Evolutionary conservation across 1,140 invertebrate species (phyloP).

Genomic region (Drosophila paulistorum): DNA sequence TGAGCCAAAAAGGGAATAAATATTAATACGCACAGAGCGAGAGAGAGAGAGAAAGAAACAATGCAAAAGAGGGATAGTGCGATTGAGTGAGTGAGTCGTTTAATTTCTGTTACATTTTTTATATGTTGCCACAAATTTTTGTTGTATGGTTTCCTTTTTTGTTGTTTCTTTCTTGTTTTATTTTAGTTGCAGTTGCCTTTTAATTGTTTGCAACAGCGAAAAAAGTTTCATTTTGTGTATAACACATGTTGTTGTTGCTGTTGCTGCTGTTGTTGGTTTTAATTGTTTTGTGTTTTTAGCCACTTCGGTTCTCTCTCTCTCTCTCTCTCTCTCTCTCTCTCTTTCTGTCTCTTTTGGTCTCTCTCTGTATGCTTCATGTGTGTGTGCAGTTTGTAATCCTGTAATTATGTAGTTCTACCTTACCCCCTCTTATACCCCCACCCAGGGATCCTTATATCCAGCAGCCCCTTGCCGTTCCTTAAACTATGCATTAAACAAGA

Average conservation of each 20-base stretch:
- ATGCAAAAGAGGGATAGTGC: not conserved
- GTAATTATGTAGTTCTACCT: constrained; percentile 73
- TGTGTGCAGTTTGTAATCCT: constrained; percentile 76
- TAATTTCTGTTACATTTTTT: constrained; percentile 60
- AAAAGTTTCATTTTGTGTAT: constrained; percentile 77
- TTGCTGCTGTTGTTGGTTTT: constrained; percentile 73
- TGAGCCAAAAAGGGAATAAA: constrained; percentile 52
- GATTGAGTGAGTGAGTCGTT: constrained; percentile 46
- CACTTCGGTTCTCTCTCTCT: constrained; percentile 72
- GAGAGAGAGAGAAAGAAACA: not conserved
- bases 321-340: constrained; percentile 11
- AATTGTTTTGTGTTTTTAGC: constrained; percentile 81
- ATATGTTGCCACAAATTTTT: constrained; percentile 26
- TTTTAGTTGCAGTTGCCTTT: constrained; percentile 62
- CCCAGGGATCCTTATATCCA: not conserved
- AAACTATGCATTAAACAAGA: constrained; percentile 62
- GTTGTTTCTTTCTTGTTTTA: constrained; percentile 61
- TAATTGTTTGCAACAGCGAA: constrained; percentile 68
- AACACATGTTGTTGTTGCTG: constrained; percentile 42
- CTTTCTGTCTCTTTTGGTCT: constrained; percentile 15
- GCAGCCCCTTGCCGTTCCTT: not conserved
- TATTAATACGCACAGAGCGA: constrained; percentile 40
- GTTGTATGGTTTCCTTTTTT: constrained; percentile 61
- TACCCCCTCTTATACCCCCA: constrained; percentile 1
- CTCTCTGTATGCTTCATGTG: constrained; percentile 32